Evolutionary conservation across 2,113 vertebrate genomes (phyloP).

Genomic region (Heteronetta atricapilla): DNA sequence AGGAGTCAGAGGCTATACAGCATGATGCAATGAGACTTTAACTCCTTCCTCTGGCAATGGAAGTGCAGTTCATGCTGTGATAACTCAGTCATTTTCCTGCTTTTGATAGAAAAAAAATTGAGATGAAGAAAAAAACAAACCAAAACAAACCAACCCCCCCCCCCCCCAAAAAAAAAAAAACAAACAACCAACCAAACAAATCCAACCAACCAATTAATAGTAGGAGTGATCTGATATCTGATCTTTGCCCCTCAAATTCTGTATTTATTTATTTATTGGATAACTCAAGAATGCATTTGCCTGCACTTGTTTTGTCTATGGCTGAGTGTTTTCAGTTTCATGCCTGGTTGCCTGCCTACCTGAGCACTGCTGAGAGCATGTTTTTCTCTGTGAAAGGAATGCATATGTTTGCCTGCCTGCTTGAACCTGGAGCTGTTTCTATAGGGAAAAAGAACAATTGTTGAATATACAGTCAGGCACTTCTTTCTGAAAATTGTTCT

Average conservation of each 20-base stretch:
- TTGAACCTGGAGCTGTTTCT: slow-evolving; percentile 29
- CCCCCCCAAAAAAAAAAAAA: no score
- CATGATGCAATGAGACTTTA: background rate
- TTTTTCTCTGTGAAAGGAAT: slow-evolving; percentile 32
- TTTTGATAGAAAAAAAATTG: slow-evolving; percentile 2
- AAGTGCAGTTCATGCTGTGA: background rate
- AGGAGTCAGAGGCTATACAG: background rate
- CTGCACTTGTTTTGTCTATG: slow-evolving; percentile 16
- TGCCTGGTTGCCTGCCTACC: slow-evolving; percentile 33
- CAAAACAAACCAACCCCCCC: no score
- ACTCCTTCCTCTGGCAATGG: background rate
- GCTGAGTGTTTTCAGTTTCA: slow-evolving; percentile 39
- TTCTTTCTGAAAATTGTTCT: slow-evolving; percentile 32
- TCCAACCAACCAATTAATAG: background rate
- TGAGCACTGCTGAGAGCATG: slow-evolving; percentile 2
- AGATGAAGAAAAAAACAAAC: background rate
- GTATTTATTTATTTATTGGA: no score
- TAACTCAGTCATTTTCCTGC: slow-evolving; percentile 1
- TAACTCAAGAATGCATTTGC: background rate
- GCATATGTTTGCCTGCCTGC: slow-evolving; percentile 1
- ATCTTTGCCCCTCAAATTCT: background rate
- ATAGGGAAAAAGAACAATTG: background rate
- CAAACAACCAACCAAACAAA: no score
- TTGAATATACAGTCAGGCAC: background rate
- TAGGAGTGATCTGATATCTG: background rate